Base-by-base conservation (phyloP, 2,888 invertebrate species). In the Sinelater perroti region DNA sequence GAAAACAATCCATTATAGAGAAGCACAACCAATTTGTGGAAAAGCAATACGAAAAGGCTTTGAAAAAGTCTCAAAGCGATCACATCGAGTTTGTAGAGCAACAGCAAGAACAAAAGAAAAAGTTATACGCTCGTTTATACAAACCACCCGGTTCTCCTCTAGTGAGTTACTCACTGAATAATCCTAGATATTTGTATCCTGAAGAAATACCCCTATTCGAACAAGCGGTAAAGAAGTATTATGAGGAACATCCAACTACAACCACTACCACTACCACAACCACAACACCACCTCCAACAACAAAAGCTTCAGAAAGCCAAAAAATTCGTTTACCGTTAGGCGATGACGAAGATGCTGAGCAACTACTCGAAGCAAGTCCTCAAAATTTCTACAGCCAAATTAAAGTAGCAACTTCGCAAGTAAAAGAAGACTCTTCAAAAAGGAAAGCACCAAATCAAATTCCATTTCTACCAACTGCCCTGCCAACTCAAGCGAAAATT, bases 11-110 rank as follows among this genome's bases (percentile, higher is more conserved):
- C 61, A 82, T 89, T 2, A 89, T 89, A 57, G 87, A 88, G 65
- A 89, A 88, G 69, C 89, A 89, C 64, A 90, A 90, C 67, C 85
- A 90, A 64, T 87, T 90, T 65, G 84, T 89, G 2, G 90, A 91
- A 67, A 90, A 88, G 69, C 90, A 90, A 68, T 90, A 91, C 66
- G 85, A 91, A 65, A 89, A 89, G 66, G 87, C 89, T 33, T 86
- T 90, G 69, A 87, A 89, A 68, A 91, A 91, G 70, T 86, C 89
- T 0, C 84, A 89, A 62, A 84, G 86, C 66, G 80, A 89, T 18
- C 90, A 91, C 64, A 85, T 87, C 63, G 87, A 88, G 55, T 89
- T 88, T 69, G 67, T 88, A 0, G 84, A 83, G 63, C 85, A 86
- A 63, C 91, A 92, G 72, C 85, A 89, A 3, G 86, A 86, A 17